Conservation (phyloP, 1,140 invertebrate genomes). For the Ceratina australensis region DNA sequence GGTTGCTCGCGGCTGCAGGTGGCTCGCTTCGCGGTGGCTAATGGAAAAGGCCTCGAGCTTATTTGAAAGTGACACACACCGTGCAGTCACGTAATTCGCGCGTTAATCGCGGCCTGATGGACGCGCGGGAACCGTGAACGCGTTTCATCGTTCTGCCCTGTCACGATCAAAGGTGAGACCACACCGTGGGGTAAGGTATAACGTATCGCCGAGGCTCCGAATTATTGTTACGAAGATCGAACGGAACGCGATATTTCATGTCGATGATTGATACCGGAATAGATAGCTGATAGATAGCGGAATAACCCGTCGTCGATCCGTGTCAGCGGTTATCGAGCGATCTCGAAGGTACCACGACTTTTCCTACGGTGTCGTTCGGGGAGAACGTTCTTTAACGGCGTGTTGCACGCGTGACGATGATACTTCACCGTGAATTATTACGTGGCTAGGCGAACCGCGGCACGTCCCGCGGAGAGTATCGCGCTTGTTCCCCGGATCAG, state of each 20-base stretch:
- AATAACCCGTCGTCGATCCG: not conserved
- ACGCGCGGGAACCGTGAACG: constrained; percentile 36
- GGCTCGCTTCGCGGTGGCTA: constrained; percentile 60
- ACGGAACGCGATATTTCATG: too few species aligned
- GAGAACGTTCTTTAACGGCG: constrained; percentile 28
- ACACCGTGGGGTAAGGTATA: not conserved
- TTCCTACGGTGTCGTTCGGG: constrained; percentile 2
- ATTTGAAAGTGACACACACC: constrained; percentile 59
- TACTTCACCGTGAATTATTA: constrained; percentile 54
- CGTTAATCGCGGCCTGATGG: constrained; percentile 57
- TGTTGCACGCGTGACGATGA: constrained; percentile 52
- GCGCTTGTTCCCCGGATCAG: constrained; percentile 31
- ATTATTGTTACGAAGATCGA: too few species aligned
- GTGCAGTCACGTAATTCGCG: constrained; percentile 65
- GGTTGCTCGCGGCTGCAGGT: constrained; percentile 43
- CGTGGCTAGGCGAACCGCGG: not conserved
- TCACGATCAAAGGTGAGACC: constrained; percentile 22
- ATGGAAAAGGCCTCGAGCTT: constrained; percentile 63
- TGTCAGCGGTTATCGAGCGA: not conserved
- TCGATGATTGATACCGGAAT: too few species aligned
- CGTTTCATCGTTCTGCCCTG: constrained; percentile 10
- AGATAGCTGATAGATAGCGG: not conserved
- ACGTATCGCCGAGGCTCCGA: too few species aligned
- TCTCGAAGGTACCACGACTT: not conserved
- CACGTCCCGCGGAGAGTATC: constrained; percentile 27